Conservation (phyloP, 2,888 invertebrate species). For the Phengaris arion region DNA sequence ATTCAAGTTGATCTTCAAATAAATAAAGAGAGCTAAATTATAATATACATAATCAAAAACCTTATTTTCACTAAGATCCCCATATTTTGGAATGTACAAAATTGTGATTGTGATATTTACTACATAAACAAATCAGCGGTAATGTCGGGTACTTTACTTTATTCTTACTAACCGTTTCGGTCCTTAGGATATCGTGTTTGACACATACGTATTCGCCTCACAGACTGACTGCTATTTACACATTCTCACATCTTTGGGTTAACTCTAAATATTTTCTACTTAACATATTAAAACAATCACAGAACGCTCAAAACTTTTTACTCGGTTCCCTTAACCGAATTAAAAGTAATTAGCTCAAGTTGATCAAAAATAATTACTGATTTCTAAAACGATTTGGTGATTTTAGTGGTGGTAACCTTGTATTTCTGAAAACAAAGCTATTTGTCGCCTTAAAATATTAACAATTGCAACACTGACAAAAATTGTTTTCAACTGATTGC, state of each 20-base stretch:
- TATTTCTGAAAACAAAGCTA: not conserved
- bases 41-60: not conserved
- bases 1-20: not conserved
- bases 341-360: not conserved
- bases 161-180: slow-evolving; percentile 11
- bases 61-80: not conserved
- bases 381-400: not conserved
- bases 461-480: not conserved
- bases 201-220: slow-evolving; percentile 47
- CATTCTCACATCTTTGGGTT: slow-evolving; percentile 42
- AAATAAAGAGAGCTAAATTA: slow-evolving; percentile 22
- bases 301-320: slow-evolving; percentile 24
- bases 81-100: not conserved
- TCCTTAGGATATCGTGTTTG: slow-evolving; percentile 44
- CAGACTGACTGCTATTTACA: slow-evolving; percentile 44
- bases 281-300: slow-evolving; percentile 28
- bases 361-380: not conserved
- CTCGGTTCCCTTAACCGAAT: not conserved
- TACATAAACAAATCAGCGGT: slow-evolving; percentile 5
- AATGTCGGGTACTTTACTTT: not conserved
- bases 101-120: slow-evolving; percentile 22
- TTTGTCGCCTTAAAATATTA: not conserved
- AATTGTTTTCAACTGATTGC: too few relatives aligned
- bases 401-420: slow-evolving; percentile 6
- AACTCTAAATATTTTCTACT: slow-evolving; percentile 28